Evolutionary conservation across 1,140 invertebrate genomes (phyloP), one percentile per base, ranked within the genome.

Genomic region (Metaphire vulgaris): DNA sequence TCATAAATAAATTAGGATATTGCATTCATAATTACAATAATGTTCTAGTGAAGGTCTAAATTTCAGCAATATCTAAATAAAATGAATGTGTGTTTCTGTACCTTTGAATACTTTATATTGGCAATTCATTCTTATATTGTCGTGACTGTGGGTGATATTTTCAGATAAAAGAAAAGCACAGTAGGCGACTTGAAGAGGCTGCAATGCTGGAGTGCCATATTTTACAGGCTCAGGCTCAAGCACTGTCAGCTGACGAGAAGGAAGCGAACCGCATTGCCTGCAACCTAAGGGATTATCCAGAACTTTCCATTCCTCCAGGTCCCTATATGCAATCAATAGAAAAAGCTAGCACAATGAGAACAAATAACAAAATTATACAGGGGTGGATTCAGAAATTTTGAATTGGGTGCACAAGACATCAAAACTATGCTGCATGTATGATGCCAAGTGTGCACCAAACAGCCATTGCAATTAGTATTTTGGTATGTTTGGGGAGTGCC

Each of bases 201-300:
- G 82, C 85, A 64, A 85, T 85, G 83, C 76, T 86, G 30, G 85
- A 86, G 78, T 77, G 82, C 32, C 85, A 86, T 71, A 85, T 86
- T 68, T 84, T 86, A 82, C 83, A 86, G 77, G 84, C 85, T 2
- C 83, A 86, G 75, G 85, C 85, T 6, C 78, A 82, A 56, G 85
- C 85, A 31, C 84, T 84, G 81, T 85, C 84, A 31, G 83, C 84
- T 70, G 85, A 86, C 79, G 85, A 86, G 70, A 77, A 84, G 32
- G 83, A 82, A 72, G 67, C 85, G 26, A 82, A 85, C 69, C 78
- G 80, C 64, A 74, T 81, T 0, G 72, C 79, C 65, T 75, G 79
- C 31, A 81, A 79, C 28, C 82, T 81, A 77, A 80, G 81, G 28
- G 81, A 82, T 31, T 84, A 83, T 74, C 64, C 72, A 28, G 78